Evolutionary conservation across 2,113 vertebrate genomes (phyloP).

Genomic region (Tauraco erythrolophus): DNA sequence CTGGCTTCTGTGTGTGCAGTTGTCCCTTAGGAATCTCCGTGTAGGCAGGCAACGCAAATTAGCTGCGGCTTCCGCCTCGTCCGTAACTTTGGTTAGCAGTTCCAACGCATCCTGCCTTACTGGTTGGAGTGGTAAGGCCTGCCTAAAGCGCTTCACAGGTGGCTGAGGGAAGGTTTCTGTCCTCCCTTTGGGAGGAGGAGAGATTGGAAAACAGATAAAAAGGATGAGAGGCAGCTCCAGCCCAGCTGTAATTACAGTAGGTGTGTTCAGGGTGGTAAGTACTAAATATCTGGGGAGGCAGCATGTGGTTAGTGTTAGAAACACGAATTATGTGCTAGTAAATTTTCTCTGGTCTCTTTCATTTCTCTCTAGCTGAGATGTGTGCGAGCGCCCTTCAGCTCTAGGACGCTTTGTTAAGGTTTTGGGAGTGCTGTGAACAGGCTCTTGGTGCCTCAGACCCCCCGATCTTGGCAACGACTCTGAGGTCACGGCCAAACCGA

Average conservation of each 20-base stretch:
- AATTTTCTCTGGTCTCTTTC: no score
- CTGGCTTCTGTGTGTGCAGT: rapidly evolving
- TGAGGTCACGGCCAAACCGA: rapidly evolving
- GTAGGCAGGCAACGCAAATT: not conserved
- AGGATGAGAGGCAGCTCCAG: not conserved
- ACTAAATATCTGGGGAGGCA: rapidly evolving
- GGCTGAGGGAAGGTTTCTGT: not conserved
- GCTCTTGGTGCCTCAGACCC: not conserved
- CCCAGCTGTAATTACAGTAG: not conserved
- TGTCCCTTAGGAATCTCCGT: not conserved
- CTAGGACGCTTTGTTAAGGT: not conserved
- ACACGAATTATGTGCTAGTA: rapidly evolving
- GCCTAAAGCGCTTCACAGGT: not conserved
- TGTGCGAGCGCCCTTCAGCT: not conserved
- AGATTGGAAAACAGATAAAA: not conserved
- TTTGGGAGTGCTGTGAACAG: not conserved
- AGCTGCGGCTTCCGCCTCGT: rapidly evolving
- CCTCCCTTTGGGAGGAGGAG: not conserved
- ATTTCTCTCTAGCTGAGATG: rapidly evolving
- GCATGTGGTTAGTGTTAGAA: rapidly evolving
- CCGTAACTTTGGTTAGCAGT: rapidly evolving
- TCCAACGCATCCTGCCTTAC: not conserved
- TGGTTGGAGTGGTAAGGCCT: not conserved
- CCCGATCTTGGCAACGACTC: not conserved
- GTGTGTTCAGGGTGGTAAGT: rapidly evolving